Percentiles rank a stretch among this genome's conserved stretches.
Conservation (phyloP, 2,797 vertebrate genomes). For the Lateolabrax maculatus region DNA sequence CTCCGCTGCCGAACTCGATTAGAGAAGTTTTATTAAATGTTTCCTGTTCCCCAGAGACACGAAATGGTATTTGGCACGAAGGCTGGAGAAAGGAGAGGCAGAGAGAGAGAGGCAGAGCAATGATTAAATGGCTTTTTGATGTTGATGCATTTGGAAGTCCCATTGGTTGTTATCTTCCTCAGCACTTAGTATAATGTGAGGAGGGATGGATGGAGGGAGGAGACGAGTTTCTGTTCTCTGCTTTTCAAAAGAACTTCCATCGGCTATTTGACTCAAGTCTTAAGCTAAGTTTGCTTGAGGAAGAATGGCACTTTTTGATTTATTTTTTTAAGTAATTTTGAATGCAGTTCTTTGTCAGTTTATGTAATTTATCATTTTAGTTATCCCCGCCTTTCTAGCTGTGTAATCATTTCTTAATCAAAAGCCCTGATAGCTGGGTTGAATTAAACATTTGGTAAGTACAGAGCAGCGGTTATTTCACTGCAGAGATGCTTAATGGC, state of each 20-base stretch:
- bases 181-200: conserved; percentile 70
- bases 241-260: conserved; percentile 28
- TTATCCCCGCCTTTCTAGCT: not conserved
- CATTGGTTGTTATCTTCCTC: conserved; percentile 74
- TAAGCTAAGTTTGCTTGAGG: not conserved
- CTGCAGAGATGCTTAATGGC: not conserved
- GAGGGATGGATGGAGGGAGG: conserved; percentile 27
- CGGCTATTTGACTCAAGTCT: conserved; percentile 12
- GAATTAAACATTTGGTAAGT: not conserved
- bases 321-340: not conserved
- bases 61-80: conserved; percentile 70
- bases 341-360: not conserved
- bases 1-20: conserved; percentile 59
- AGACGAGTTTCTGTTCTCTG: conserved; percentile 1
- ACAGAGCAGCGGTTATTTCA: not conserved
- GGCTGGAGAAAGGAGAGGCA: conserved; percentile 30
- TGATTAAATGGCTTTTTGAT: conserved; percentile 82
- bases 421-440: not conserved
- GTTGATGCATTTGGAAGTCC: conserved; percentile 75
- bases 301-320: not conserved
- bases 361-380: not conserved
- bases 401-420: not conserved
- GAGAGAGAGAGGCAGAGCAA: conserved; percentile 34
- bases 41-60: conserved; percentile 71
- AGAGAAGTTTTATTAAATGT: conserved; percentile 77